phyloP scores from a whole-genome alignment of 2,797 vertebrate species.

The Crenuchus spilurus region DNA sequence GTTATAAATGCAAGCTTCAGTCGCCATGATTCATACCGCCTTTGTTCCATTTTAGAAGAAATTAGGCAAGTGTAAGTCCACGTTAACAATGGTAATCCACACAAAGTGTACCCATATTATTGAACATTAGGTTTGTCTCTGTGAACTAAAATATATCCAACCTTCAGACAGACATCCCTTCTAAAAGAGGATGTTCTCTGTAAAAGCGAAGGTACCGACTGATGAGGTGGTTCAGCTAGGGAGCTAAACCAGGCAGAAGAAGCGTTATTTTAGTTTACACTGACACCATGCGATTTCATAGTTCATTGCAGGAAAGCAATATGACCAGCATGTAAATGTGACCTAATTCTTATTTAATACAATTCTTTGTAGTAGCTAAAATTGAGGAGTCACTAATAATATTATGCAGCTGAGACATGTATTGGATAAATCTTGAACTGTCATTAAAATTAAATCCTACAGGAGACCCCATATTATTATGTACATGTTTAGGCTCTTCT shows the following conservation, averaged over 20 bases:
- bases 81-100: background rate
- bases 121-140: background rate
- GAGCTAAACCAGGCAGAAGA: background rate
- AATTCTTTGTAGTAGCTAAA: too few relatives aligned
- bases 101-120: background rate
- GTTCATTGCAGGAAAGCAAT: slow-evolving; percentile 17
- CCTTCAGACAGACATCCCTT: background rate
- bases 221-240: background rate
- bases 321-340: too few relatives aligned
- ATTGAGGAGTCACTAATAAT: too few relatives aligned
- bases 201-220: background rate
- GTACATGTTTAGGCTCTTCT: too few relatives aligned
- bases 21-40: slow-evolving; percentile 33
- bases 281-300: slow-evolving; percentile 51
- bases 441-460: too few relatives aligned
- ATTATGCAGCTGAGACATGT: too few relatives aligned
- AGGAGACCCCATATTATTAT: too few relatives aligned
- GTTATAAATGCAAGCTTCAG: slow-evolving; percentile 12
- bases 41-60: slow-evolving; percentile 57
- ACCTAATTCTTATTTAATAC: too few relatives aligned
- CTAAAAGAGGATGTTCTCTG: background rate
- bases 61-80: background rate
- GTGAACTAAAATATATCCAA: background rate
- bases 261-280: slow-evolving; percentile 37
- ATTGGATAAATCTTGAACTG: too few relatives aligned